These are phyloP conservation scores for Andrena bicolor DNA, from an alignment of 2,888 invertebrate genomes.

Conservation along the genomic window DNA sequence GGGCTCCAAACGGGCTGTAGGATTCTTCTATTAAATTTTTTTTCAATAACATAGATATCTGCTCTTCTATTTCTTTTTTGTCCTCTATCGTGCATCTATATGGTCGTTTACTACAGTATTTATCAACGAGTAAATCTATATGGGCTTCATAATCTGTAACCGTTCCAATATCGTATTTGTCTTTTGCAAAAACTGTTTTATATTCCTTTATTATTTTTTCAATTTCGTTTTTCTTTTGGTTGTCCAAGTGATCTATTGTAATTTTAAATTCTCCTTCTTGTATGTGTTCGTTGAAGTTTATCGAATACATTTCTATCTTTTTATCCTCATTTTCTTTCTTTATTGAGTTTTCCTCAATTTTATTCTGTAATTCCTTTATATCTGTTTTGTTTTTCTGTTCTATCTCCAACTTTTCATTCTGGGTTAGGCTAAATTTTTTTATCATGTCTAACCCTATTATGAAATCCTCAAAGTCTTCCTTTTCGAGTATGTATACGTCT, in stretches of 20 bases:
- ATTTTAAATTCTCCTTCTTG: conserved; percentile 7
- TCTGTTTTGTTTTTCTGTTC: conserved; percentile 2
- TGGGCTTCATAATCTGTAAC: no score
- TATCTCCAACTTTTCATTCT: not conserved
- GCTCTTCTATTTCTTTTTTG: conserved; percentile 3
- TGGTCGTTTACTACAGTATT: not conserved
- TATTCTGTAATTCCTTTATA: no score
- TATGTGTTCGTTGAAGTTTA: conserved; percentile 31
- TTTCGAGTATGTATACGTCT: not conserved
- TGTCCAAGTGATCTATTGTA: conserved; percentile 13
- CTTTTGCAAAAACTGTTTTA: not conserved
- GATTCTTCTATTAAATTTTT: conserved; percentile 59
- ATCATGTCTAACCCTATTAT: conserved; percentile 14
- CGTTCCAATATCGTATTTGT: conserved; percentile 45
- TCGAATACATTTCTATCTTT: not conserved
- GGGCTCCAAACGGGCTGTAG: conserved; percentile 66
- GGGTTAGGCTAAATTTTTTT: not conserved
- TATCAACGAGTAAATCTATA: no score
- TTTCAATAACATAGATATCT: conserved; percentile 35
- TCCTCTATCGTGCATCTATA: conserved; percentile 1
- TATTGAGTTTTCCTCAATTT: not conserved
- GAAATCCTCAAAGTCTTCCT: conserved; percentile 8
- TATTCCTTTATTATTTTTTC: conserved; percentile 49
- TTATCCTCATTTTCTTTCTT: not conserved
- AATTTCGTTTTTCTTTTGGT: not conserved